phyloP scores from a whole-genome alignment of 2,113 vertebrate genomes.

The Hypocryptadius cinnamomeus region DNA sequence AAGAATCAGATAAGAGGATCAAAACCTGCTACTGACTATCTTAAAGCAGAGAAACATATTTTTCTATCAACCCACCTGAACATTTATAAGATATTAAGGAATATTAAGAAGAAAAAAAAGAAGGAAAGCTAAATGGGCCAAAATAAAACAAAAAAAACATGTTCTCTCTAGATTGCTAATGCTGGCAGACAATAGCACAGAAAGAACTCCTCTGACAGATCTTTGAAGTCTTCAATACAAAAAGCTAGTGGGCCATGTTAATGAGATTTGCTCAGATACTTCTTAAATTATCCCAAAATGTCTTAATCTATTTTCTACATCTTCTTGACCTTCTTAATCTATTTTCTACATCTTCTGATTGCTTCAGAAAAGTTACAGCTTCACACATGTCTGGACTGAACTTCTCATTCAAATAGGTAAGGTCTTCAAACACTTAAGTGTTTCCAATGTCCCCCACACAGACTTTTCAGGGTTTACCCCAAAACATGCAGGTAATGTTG shows the following conservation, averaged over 20 bases:
- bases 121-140: conserved; percentile 49
- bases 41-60: neutral
- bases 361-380: neutral
- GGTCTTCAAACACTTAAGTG: neutral
- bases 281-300: conserved; percentile 29
- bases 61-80: conserved; percentile 6
- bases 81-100: conserved; percentile 16
- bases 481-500: neutral
- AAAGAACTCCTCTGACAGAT: conserved; percentile 52
- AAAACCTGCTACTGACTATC: conserved; percentile 2
- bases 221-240: conserved; percentile 52
- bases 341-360: conserved; percentile 23
- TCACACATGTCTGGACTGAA: neutral
- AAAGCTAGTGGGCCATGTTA: conserved; percentile 47
- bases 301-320: conserved; percentile 45
- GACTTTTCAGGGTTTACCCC: neutral
- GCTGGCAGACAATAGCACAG: conserved; percentile 56
- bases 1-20: conserved; percentile 3
- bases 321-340: conserved; percentile 39
- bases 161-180: conserved; percentile 55
- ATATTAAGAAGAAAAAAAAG: conserved; percentile 3
- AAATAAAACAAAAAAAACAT: conserved; percentile 58
- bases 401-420: neutral
- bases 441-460: neutral
- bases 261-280: conserved; percentile 54